Conservation (phyloP, 2,113 vertebrate genomes). For the Oryzias melastigma region DNA sequence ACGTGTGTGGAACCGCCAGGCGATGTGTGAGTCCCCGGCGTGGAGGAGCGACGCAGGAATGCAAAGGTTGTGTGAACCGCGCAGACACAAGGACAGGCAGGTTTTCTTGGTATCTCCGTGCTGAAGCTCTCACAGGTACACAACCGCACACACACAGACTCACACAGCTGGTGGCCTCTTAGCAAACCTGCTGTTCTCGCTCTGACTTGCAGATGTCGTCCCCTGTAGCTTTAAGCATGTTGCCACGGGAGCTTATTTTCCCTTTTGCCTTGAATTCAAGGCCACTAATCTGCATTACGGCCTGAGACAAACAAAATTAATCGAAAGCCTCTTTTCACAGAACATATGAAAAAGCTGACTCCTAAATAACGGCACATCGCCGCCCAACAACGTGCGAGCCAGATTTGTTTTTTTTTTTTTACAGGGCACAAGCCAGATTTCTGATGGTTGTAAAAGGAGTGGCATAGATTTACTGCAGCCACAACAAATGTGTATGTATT, state of each 20-base stretch:
- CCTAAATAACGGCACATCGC: conserved; percentile 42
- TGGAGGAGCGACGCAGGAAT: background rate
- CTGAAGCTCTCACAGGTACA: too few species aligned
- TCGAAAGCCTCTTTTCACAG: conserved; percentile 23
- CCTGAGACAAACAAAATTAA: conserved; percentile 44
- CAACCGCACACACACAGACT: conserved; percentile 17
- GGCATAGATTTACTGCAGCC: conserved; percentile 64
- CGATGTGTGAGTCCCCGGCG: too few species aligned
- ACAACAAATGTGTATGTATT: conserved; percentile 73
- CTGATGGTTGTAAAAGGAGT: conserved; percentile 63
- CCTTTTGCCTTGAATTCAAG: conserved; percentile 21
- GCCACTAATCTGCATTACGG: conserved; percentile 48
- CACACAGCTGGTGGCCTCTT: conserved; percentile 33
- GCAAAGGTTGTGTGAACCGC: background rate
- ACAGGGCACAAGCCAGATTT: conserved; percentile 51
- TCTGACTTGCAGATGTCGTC: conserved; percentile 12
- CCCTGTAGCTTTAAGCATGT: conserved; percentile 31
- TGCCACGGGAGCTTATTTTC: conserved; percentile 16
- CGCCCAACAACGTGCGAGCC: conserved; percentile 25
- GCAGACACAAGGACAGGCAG: background rate
- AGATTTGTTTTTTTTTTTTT: conserved; percentile 65
- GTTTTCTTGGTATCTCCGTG: too few species aligned
- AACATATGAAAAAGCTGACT: conserved; percentile 51
- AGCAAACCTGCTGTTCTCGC: conserved; percentile 22
- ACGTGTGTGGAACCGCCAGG: conserved; percentile 13